Base-by-base conservation (phyloP, 2,888 invertebrate species). In the Hyposoter didymator region DNA sequence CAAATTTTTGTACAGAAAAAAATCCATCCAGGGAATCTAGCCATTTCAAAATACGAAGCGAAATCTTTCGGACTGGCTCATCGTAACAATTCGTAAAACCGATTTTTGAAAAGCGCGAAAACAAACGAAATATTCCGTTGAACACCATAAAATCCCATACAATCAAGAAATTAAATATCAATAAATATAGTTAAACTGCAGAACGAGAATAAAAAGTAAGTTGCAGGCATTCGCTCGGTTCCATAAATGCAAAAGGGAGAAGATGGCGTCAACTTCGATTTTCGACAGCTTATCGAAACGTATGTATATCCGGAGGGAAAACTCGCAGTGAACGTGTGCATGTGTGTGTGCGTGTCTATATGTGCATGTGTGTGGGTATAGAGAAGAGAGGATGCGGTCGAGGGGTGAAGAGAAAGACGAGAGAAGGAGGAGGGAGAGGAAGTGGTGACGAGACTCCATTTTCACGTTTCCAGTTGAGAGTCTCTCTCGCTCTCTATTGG, bases 211-310 rank as follows among this genome's bases (percentile, higher is more conserved):
- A 28, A 28, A 59, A 59, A 59, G 14, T 59, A 5, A 28, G 28
- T 59, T 28, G 14, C 19, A 35, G n/a, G 66, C 0, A 39, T 66
- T 66, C n/a, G 3, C 7, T 66, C n/a, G 39, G 0, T n/a, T 39
- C 39, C 8, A 2, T 1, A 28, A 59, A 66, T 66, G n/a, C 66
- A 39, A 39, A 39, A 39, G 39, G 17, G 49, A 64, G 72, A 59
- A 47, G 72, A 59, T 72, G 79, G 64, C 64, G 49, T 55, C 19
- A 55, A 80, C 66, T 73, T 73, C 73, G 80, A 73, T 80, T 73
- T 73, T 80, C 72, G 73, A 73, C 80, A 80, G 80, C 73, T 80
- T 80, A 73, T 80, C 79, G 72, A 17, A 80, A 80, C 64, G 79
- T 73, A 73, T 73, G 72, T 80, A 80, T 80, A 80, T 79, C 70